Evolutionary conservation across 1,140 invertebrate genomes (phyloP).

Genomic region (Drosophila paulistorum): DNA sequence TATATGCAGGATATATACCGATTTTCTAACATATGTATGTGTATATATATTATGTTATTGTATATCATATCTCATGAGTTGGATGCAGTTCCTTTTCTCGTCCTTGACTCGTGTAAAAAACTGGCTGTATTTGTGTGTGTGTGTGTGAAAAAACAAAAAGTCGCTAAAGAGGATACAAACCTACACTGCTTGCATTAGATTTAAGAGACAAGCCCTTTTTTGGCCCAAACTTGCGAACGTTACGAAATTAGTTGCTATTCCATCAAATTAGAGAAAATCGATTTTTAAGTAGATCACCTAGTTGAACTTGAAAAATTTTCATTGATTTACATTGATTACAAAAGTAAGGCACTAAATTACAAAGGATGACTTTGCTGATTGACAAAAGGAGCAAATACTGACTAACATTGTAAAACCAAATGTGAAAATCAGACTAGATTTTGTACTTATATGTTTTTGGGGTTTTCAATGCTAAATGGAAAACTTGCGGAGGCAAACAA

Average conservation of each 20-base stretch:
- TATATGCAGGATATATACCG: constrained; percentile 55
- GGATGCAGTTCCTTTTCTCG: constrained; percentile 52
- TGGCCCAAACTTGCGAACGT: too few relatives aligned
- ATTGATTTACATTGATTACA: not conserved
- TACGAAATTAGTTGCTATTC: too few relatives aligned
- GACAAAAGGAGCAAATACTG: not conserved
- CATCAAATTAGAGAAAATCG: too few relatives aligned
- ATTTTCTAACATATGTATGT: constrained; percentile 48
- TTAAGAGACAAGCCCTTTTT: too few relatives aligned
- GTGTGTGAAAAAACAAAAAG: constrained; percentile 8
- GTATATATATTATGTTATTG: constrained; percentile 16
- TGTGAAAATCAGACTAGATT: too few relatives aligned
- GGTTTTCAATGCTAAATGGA: too few relatives aligned
- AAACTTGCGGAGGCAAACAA: too few relatives aligned
- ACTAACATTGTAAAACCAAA: too few relatives aligned
- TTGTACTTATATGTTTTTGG: too few relatives aligned
- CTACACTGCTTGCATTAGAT: too few relatives aligned
- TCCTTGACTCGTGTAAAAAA: constrained; percentile 23
- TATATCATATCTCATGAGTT: constrained; percentile 14
- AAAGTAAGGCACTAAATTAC: constrained; percentile 10
- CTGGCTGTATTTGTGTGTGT: constrained; percentile 24
- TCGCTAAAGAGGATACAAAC: not conserved
- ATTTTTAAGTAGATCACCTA: too few relatives aligned
- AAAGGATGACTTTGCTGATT: not conserved
- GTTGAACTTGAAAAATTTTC: not conserved